A percentile compares a stretch with the other conserved stretches of the same genome.
These are phyloP conservation scores for Dolichomitus sp. DNA, from an alignment of 2,888 invertebrate species.

Conservation along the genomic window DNA sequence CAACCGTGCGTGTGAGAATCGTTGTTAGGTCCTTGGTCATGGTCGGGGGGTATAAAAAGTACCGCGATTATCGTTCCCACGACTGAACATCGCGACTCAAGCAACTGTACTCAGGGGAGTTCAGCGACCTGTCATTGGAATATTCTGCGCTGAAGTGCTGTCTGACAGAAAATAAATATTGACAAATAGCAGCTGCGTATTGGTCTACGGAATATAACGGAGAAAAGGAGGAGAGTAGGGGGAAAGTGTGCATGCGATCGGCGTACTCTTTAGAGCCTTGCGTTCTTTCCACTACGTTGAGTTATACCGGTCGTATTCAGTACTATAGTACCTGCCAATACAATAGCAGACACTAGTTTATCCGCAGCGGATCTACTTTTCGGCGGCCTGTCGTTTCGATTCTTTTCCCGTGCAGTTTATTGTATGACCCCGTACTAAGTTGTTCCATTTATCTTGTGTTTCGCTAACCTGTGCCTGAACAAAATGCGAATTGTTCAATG, in stretches of 20 bases:
- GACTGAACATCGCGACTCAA: background rate
- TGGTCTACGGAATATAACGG: background rate
- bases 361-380: conserved; percentile 16
- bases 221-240: conserved; percentile 7
- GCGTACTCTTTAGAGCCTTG: conserved; percentile 43
- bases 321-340: background rate
- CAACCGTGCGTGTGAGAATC: background rate
- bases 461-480: background rate
- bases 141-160: conserved; percentile 26
- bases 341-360: conserved; percentile 17
- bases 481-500: conserved; percentile 41
- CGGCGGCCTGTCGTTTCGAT: conserved; percentile 13
- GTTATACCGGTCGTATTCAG: conserved; percentile 16
- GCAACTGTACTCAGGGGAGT: background rate
- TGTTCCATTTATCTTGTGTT: conserved; percentile 25
- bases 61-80: background rate
- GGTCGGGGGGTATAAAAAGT: background rate
- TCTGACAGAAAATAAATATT: conserved; percentile 56
- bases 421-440: conserved; percentile 30
- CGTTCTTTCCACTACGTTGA: background rate
- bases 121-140: conserved; percentile 16
- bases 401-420: conserved; percentile 44
- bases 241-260: conserved; percentile 41
- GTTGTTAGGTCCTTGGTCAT: background rate
- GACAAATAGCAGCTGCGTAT: conserved; percentile 28